phyloP scores from a whole-genome alignment of 2,797 vertebrate species.

The Acanthopagrus latus region DNA sequence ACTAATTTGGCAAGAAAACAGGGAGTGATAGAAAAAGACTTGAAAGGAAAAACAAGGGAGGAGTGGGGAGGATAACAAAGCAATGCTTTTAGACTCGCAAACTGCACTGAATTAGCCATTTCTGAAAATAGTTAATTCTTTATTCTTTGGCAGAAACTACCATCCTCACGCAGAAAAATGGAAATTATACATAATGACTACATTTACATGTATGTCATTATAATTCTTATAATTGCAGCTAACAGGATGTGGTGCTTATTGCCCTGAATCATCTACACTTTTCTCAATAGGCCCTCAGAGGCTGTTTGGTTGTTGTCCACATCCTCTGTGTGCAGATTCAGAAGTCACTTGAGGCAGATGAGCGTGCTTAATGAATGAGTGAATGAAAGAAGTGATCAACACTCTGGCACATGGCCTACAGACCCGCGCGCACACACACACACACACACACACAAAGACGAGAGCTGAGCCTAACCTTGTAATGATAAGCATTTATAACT shows the following conservation, averaged over 20 bases:
- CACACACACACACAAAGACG: slow-evolving; percentile 12
- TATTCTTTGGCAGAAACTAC: slow-evolving; percentile 51
- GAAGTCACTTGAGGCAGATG: slow-evolving; percentile 51
- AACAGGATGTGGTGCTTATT: slow-evolving; percentile 54
- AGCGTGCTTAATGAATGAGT: slow-evolving; percentile 26
- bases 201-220: slow-evolving; percentile 55
- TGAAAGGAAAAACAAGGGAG: not conserved
- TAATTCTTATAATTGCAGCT: slow-evolving; percentile 59
- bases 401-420: slow-evolving; percentile 24
- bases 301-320: slow-evolving; percentile 49
- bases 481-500: slow-evolving; percentile 47
- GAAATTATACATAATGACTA: slow-evolving; percentile 61
- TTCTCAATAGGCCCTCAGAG: slow-evolving; percentile 56
- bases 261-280: slow-evolving; percentile 61
- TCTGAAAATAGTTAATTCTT: slow-evolving; percentile 48
- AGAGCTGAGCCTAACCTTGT: slow-evolving; percentile 23
- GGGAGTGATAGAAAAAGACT: not conserved
- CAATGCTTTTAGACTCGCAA: slow-evolving; percentile 42
- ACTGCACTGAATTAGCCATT: slow-evolving; percentile 42
- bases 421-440: not conserved
- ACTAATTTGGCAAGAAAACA: slow-evolving; percentile 41
- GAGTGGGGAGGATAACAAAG: slow-evolving; percentile 20
- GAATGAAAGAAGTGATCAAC: slow-evolving; percentile 44
- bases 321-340: slow-evolving; percentile 51
- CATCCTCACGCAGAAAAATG: slow-evolving; percentile 34